phyloP scores from a whole-genome alignment of 92 coral and sea anemone species.

The Umimayanthus kanabou region DNA sequence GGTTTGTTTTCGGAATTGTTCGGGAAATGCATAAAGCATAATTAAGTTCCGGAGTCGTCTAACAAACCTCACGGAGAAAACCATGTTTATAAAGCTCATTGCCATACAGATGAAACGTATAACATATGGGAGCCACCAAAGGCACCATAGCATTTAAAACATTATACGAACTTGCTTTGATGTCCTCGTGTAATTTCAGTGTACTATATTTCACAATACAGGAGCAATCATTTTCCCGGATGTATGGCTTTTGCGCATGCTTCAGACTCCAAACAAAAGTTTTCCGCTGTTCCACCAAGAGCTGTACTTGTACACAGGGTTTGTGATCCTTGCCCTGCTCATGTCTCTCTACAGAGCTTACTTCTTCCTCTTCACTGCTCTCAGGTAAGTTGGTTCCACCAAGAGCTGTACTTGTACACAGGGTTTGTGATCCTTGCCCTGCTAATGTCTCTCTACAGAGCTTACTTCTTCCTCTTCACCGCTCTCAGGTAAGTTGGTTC shows the following conservation, averaged over 20 bases:
- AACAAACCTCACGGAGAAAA: no score
- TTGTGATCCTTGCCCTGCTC: constrained; percentile 68
- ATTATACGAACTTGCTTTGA: not conserved
- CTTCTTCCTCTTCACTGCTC: constrained; percentile 65
- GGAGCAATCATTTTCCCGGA: constrained; percentile 84
- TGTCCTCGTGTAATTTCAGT: not conserved
- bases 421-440: constrained; percentile 68
- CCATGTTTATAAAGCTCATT: no score
- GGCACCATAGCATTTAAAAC: no score
- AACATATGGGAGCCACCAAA: no score
- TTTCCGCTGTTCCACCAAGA: constrained; percentile 60
- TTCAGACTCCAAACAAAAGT: constrained; percentile 48
- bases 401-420: constrained; percentile 69
- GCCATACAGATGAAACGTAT: no score
- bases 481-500: constrained; percentile 53
- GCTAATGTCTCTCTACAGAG: constrained; percentile 64
- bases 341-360: constrained; percentile 72
- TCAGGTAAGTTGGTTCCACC: constrained; percentile 54
- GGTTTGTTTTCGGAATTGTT: no score
- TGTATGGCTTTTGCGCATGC: constrained; percentile 85
- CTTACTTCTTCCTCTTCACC: constrained; percentile 66
- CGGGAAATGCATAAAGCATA: no score
- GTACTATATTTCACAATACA: constrained; percentile 6
- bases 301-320: constrained; percentile 71
- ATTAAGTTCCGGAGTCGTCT: no score